Conservation (phyloP, 2,113 vertebrate genomes). For the Syngnathus typhle region DNA sequence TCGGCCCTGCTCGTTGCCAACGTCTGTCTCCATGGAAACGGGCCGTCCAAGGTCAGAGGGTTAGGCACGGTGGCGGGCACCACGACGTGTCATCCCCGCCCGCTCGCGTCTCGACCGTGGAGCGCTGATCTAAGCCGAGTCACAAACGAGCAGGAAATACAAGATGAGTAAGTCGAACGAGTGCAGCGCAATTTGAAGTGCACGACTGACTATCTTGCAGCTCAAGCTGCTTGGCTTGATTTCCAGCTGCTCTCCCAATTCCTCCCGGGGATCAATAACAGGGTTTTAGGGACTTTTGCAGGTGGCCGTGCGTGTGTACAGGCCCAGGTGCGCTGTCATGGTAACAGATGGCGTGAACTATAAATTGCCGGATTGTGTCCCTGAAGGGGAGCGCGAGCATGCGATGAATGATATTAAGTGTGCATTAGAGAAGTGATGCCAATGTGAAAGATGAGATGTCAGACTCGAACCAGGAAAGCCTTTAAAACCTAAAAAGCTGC, state of each 20-base stretch:
- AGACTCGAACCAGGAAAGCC: neutral
- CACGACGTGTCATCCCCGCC: slow-evolving; percentile 30
- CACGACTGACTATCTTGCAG: neutral
- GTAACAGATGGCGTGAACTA: slow-evolving; percentile 59
- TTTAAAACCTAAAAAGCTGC: neutral
- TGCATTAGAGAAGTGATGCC: slow-evolving; percentile 42
- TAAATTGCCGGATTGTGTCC: slow-evolving; percentile 59
- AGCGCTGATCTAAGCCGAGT: slow-evolving; percentile 31
- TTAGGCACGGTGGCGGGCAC: slow-evolving; percentile 28
- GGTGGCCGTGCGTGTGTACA: neutral
- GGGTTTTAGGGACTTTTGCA: slow-evolving; percentile 2
- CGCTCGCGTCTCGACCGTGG: slow-evolving; percentile 44
- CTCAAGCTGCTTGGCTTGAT: neutral
- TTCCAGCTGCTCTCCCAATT: slow-evolving; percentile 1
- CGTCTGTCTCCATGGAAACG: slow-evolving; percentile 65
- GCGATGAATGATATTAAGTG: slow-evolving; percentile 51
- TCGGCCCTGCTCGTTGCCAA: slow-evolving; percentile 56
- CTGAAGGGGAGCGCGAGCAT: slow-evolving; percentile 45
- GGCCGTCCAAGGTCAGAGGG: slow-evolving; percentile 45
- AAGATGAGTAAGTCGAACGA: neutral
- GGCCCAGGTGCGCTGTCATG: slow-evolving; percentile 53
- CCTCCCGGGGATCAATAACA: slow-evolving; percentile 8
- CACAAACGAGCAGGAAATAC: neutral
- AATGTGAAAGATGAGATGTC: slow-evolving; percentile 42
- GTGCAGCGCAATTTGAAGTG: neutral